Percentiles rank a stretch among this genome's conserved stretches.
Evolutionary conservation across 2,113 vertebrate species (phyloP).

Genomic region (Zootoca vivipara): DNA sequence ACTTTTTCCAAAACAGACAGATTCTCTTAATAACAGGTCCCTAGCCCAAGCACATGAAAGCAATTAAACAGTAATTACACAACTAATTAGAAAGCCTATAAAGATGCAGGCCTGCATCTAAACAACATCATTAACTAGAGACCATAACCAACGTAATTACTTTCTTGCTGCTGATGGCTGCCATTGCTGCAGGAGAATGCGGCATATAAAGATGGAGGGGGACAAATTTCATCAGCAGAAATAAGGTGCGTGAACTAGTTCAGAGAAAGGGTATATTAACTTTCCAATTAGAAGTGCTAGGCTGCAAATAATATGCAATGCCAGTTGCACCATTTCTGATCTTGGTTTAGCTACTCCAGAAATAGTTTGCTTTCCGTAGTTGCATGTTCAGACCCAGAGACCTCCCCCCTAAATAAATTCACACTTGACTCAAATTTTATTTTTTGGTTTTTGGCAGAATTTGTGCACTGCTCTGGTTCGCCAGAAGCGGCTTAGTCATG

Average conservation of each 20-base stretch:
- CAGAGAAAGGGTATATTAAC: not conserved
- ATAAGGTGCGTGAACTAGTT: not conserved
- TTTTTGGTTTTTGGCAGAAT: too few relatives aligned
- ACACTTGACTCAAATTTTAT: too few relatives aligned
- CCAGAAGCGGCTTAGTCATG: too few relatives aligned
- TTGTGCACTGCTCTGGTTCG: too few relatives aligned
- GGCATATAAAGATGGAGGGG: not conserved
- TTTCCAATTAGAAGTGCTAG: not conserved
- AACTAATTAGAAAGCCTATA: constrained; percentile 63
- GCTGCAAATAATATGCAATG: not conserved
- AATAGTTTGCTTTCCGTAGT: not conserved
- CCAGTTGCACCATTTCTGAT: not conserved
- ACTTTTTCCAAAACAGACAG: constrained; percentile 42
- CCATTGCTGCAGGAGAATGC: not conserved
- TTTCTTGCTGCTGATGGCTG: constrained; percentile 11
- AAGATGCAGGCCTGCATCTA: constrained; percentile 59
- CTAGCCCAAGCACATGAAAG: constrained; percentile 55
- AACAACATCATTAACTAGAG: constrained; percentile 49
- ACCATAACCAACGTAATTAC: constrained; percentile 49
- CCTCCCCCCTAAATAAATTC: too few relatives aligned
- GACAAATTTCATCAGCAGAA: constrained; percentile 6
- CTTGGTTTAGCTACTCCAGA: not conserved
- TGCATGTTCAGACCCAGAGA: too few relatives aligned
- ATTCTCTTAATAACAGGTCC: constrained; percentile 55
- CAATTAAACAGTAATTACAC: constrained; percentile 65